Conservation (phyloP, 1,140 invertebrate genomes). For the Dolichoris vasculosae region DNA sequence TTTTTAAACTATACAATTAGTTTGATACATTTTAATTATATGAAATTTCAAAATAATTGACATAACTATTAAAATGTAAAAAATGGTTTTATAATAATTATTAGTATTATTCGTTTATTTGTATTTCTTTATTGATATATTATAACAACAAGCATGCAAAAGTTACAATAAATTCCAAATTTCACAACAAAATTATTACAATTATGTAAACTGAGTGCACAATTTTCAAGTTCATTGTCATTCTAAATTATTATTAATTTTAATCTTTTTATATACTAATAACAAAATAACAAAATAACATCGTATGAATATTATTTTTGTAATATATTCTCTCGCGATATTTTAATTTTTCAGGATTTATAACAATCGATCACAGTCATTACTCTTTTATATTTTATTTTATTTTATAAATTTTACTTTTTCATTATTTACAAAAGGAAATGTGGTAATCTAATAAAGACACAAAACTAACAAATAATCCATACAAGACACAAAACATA, state of each 20-base stretch:
- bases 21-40: too few relatives aligned
- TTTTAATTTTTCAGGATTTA: constrained; percentile 8
- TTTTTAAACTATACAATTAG: too few relatives aligned
- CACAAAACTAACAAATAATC: too few relatives aligned
- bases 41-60: too few relatives aligned
- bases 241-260: neutral
- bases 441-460: neutral
- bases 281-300: too few relatives aligned
- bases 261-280: neutral
- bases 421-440: constrained; percentile 23
- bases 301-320: constrained; percentile 8
- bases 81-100: constrained; percentile 5
- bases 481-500: too few relatives aligned
- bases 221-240: constrained; percentile 15
- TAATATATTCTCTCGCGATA: neutral
- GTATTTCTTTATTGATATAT: constrained; percentile 65
- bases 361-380: constrained; percentile 67
- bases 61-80: neutral
- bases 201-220: constrained; percentile 41
- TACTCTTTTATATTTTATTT: constrained; percentile 66
- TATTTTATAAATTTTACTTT: constrained; percentile 26
- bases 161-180: constrained; percentile 63
- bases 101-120: constrained; percentile 30
- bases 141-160: constrained; percentile 70
- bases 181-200: constrained; percentile 61